Evolutionary conservation across 2,797 vertebrate species (phyloP), one percentile per base, ranked within the genome.

Genomic region (Sebastes ruberrimus): DNA sequence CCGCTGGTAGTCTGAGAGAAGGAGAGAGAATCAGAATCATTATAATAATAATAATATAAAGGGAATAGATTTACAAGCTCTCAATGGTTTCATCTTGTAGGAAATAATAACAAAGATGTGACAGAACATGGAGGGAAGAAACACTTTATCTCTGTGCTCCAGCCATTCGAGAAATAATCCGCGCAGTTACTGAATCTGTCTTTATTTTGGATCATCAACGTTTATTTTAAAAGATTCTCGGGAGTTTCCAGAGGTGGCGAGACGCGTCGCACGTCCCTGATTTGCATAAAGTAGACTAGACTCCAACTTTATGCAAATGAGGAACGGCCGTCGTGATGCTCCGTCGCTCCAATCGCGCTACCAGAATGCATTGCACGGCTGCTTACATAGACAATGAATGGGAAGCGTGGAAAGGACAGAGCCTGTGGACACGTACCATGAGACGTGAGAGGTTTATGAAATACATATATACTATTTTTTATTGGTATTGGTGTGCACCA

Each of bases 1-100:
- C 18, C 96, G 95, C 82, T 99, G 98, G 79, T 97, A 98, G 92
- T 99, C 98, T 99, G 91, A 33, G 80, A 6, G 52, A 18, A 11
- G 10, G 25, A 61, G 3, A 60, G 9, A 46, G 30, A 64, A 22
- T 6, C 7, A 30, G 0, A 23, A 42, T 30, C 28, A 30, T 16
- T 3, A 2, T 35, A 11, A 35, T 35, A 35, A 35, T 35, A 35
- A 35, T 5, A 35, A 38, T 13, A 38, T 38, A 38, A 38, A 42
- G n/a, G 8, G 3, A 3, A 13, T 9, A 25, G 46, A 42, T 20
- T 0, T 59, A 18, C 0, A 28, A 30, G 56, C 23, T 25, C 56
- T 57, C 25, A 2, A 0, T 27, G 56, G 23, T 27, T 57, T 16
- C 14, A 16, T 16, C 13, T 8, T 27, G 55, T 1, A 27, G 57